Percentiles rank a stretch among this genome's conserved stretches.
phyloP scores from a whole-genome alignment of 30 jellyfish, hydroid and myxozoan genomes.

The Mastigias papua region DNA sequence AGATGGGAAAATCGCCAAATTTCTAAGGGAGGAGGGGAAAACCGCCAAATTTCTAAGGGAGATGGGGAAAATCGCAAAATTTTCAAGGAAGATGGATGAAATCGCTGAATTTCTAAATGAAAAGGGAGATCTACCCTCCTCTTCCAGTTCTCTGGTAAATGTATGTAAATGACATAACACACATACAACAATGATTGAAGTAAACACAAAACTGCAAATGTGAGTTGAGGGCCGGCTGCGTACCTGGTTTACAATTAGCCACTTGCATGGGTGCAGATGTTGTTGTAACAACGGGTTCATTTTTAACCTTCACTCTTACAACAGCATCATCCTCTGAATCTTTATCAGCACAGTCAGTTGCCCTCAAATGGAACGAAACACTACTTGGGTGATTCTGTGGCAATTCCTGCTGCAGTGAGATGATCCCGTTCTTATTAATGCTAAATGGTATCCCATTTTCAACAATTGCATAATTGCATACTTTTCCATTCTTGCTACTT shows the following conservation, averaged over 20 bases:
- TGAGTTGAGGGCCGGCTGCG: no score
- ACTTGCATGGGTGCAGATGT: neutral
- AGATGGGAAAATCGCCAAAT: no score
- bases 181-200: no score
- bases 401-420: slow-evolving; percentile 55
- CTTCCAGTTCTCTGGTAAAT: neutral
- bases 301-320: slow-evolving; percentile 55
- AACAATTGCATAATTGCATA: slow-evolving; percentile 62
- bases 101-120: no score
- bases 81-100: no score
- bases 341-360: slow-evolving; percentile 65
- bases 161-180: no score
- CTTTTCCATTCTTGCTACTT: slow-evolving; percentile 69
- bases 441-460: slow-evolving; percentile 69
- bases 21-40: no score
- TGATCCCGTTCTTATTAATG: slow-evolving; percentile 43
- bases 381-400: slow-evolving; percentile 14
- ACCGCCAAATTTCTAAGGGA: no score
- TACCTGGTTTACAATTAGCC: slow-evolving; percentile 67
- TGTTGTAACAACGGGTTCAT: slow-evolving; percentile 1
- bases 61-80: no score
- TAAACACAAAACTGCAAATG: no score
- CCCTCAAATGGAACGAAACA: slow-evolving; percentile 62
- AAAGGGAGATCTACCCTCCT: no score
- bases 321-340: slow-evolving; percentile 76